Evolutionary conservation across 2,888 invertebrate genomes (phyloP).

Genomic region (Clanis bilineata): DNA sequence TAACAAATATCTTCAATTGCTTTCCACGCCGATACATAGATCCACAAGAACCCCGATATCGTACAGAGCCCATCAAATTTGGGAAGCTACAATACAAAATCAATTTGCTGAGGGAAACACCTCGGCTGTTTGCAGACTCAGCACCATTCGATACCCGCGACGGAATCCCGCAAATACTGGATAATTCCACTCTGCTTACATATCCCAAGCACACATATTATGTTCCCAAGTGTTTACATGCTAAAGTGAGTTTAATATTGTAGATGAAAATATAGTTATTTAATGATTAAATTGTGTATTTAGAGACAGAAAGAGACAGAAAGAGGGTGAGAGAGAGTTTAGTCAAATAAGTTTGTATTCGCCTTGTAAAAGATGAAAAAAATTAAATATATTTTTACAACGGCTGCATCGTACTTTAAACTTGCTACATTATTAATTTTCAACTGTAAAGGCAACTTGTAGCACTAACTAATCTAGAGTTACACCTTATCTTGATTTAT

Average conservation of each 20-base stretch:
- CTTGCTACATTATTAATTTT: no score
- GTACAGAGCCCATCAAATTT: background rate
- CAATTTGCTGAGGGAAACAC: conserved; percentile 5
- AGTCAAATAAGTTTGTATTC: no score
- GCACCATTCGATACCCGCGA: conserved; percentile 7
- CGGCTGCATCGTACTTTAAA: no score
- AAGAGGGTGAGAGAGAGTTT: no score
- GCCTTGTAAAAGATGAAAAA: no score
- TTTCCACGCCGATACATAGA: background rate
- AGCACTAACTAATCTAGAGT: no score
- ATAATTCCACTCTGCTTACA: conserved; percentile 18
- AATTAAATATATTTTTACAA: no score
- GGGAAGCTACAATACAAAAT: conserved; percentile 6
- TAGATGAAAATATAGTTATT: background rate
- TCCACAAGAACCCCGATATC: background rate
- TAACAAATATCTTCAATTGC: background rate
- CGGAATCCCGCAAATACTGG: conserved; percentile 18
- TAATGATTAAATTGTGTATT: background rate
- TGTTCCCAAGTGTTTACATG: background rate
- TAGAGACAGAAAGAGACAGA: no score
- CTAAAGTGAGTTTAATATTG: background rate
- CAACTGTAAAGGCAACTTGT: no score
- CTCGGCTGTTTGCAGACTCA: conserved; percentile 8
- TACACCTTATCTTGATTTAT: no score
- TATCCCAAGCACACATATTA: conserved; percentile 13